Conservation (phyloP, 2,888 invertebrate genomes). For the Dasysyrphus albostriatus region DNA sequence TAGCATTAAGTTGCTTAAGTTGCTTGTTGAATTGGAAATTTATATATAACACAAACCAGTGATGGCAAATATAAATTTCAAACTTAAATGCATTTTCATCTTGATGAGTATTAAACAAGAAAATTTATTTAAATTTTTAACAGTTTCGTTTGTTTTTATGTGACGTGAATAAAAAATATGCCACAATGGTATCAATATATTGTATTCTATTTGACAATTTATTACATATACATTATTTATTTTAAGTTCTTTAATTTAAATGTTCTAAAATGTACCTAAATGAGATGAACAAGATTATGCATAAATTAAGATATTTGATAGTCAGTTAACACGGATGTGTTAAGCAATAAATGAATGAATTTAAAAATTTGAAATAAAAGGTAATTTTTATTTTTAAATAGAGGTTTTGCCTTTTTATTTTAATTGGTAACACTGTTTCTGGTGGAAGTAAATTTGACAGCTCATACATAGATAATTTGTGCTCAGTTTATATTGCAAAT, state of each 20-base stretch:
- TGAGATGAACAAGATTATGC: background rate
- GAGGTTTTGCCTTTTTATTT: too few relatives aligned
- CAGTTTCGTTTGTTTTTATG: background rate
- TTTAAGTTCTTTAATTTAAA: too few relatives aligned
- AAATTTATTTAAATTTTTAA: background rate
- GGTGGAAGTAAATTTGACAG: too few relatives aligned
- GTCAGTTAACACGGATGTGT: background rate
- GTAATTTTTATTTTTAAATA: too few relatives aligned
- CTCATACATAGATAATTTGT: too few relatives aligned
- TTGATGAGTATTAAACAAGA: background rate
- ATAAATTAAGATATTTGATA: background rate
- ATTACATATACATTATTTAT: background rate
- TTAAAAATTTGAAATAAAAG: background rate
- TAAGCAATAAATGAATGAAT: background rate
- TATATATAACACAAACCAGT: conserved; percentile 51
- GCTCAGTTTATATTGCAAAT: too few relatives aligned
- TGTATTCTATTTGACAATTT: conserved; percentile 49
- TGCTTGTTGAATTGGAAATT: conserved; percentile 56
- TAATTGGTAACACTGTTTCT: too few relatives aligned
- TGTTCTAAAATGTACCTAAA: background rate
- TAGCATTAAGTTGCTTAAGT: conserved; percentile 64
- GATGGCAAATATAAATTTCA: conserved; percentile 30
- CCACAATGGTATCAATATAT: conserved; percentile 59
- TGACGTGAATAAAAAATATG: conserved; percentile 40
- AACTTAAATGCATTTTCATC: conserved; percentile 2